A percentile compares a stretch with the other conserved stretches of the same genome.
These are phyloP conservation scores for Cotesia vestalis DNA, from an alignment of 1,140 invertebrate species.

Conservation along the genomic window DNA sequence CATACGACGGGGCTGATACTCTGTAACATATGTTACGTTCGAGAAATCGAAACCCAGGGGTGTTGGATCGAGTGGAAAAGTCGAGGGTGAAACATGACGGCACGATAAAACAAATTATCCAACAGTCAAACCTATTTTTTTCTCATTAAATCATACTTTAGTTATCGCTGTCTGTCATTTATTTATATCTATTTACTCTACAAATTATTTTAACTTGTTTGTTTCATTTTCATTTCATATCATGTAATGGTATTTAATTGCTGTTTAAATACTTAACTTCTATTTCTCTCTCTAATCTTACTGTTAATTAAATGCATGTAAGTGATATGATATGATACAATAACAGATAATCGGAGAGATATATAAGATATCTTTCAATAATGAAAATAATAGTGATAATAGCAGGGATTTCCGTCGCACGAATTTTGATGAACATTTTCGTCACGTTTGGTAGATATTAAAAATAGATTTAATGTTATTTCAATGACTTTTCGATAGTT, in stretches of 20 bases:
- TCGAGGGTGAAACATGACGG: constrained; percentile 26
- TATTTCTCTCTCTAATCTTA: too few species aligned
- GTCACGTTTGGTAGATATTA: constrained; percentile 14
- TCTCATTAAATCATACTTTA: constrained; percentile 31
- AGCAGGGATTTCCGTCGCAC: constrained; percentile 31
- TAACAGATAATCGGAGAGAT: background rate
- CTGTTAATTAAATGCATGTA: too few species aligned
- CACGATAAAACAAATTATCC: constrained; percentile 38
- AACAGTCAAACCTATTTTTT: constrained; percentile 32
- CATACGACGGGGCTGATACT: background rate
- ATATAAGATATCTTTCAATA: constrained; percentile 16
- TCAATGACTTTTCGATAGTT: constrained; percentile 65
- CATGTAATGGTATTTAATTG: background rate
- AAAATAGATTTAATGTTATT: constrained; percentile 55
- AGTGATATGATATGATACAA: too few species aligned
- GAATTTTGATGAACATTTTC: background rate
- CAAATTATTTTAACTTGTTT: background rate
- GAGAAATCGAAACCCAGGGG: constrained; percentile 27
- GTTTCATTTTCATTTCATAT: constrained; percentile 3
- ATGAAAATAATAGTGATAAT: constrained; percentile 1
- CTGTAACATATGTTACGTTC: constrained; percentile 26
- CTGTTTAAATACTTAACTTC: too few species aligned
- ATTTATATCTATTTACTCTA: constrained; percentile 16
- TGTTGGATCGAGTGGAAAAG: constrained; percentile 20
- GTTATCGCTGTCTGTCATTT: constrained; percentile 20